Percentiles rank a stretch among this genome's conserved stretches.
Conservation (phyloP, 1,140 invertebrate species). For the Drosophila nikananu region DNA sequence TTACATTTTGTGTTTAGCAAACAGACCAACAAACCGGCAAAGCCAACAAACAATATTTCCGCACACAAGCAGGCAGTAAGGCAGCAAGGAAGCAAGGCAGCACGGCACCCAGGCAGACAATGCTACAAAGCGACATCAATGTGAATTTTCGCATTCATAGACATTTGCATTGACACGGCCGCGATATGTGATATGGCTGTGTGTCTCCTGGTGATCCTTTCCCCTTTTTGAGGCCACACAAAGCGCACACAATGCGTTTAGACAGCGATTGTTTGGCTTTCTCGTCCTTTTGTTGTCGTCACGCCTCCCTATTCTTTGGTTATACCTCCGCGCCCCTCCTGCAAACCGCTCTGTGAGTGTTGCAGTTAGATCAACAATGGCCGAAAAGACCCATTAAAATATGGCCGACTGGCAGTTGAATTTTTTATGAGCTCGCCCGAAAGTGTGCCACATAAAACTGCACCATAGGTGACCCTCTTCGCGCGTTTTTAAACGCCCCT, state of each 20-base stretch:
- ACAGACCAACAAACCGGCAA: constrained; percentile 12
- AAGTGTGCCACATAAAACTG: constrained; percentile 33
- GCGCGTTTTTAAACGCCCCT: constrained; percentile 45
- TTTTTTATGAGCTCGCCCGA: constrained; percentile 17
- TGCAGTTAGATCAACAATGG: constrained; percentile 50
- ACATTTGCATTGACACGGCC: constrained; percentile 72
- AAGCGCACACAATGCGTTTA: constrained; percentile 75
- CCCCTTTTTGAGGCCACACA: constrained; percentile 55
- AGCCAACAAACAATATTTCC: constrained; percentile 45
- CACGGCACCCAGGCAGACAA: constrained; percentile 55
- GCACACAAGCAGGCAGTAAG: constrained; percentile 5
- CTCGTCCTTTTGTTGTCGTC: constrained; percentile 58
- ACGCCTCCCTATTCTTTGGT: constrained; percentile 15
- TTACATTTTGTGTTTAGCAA: constrained; percentile 46
- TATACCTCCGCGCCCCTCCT: neutral
- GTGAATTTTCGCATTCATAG: constrained; percentile 73
- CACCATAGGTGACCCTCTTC: constrained; percentile 41
- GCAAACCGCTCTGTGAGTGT: neutral
- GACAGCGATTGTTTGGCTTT: constrained; percentile 78
- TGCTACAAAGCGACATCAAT: constrained; percentile 69
- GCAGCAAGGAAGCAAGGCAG: constrained; percentile 22
- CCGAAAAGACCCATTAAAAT: constrained; percentile 32
- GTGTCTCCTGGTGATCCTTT: constrained; percentile 62
- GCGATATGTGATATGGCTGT: constrained; percentile 32
- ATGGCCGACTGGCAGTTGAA: constrained; percentile 18